A percentile compares a stretch with the other conserved stretches of the same genome.
These are phyloP conservation scores for Terebella lapidaria DNA, from an alignment of 2,888 invertebrate species.

Conservation along the genomic window DNA sequence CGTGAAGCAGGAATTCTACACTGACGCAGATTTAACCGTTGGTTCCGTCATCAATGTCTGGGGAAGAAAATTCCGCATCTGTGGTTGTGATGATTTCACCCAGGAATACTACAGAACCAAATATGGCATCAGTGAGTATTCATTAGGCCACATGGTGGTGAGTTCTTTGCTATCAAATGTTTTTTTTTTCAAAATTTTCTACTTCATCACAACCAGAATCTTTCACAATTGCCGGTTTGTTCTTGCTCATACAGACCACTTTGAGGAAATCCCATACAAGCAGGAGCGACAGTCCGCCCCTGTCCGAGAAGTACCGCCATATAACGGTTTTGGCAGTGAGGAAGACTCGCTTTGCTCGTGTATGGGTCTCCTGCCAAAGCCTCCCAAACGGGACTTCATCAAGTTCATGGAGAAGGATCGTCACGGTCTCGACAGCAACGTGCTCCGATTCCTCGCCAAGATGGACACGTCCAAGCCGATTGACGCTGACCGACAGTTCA, in stretches of 20 bases:
- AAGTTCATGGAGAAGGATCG: conserved; percentile 72
- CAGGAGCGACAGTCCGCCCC: background rate
- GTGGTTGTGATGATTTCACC: conserved; percentile 80
- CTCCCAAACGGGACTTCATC: conserved; percentile 71
- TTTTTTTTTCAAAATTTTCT: too few relatives aligned
- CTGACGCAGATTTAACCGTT: conserved; percentile 73
- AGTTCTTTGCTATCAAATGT: too few relatives aligned
- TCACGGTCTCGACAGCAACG: conserved; percentile 69
- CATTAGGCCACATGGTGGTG: too few relatives aligned
- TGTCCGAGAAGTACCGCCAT: conserved; percentile 66
- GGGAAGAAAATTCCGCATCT: conserved; percentile 74
- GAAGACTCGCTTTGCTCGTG: conserved; percentile 88
- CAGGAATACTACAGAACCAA: conserved; percentile 75
- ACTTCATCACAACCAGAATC: too few relatives aligned
- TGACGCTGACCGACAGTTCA: conserved; percentile 49
- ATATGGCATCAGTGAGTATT: conserved; percentile 48
- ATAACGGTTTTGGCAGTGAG: conserved; percentile 84
- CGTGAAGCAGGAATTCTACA: conserved; percentile 48
- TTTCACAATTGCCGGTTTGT: too few relatives aligned
- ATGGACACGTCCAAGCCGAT: conserved; percentile 66
- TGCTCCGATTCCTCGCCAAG: conserved; percentile 72
- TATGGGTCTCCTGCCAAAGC: conserved; percentile 71
- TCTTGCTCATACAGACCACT: too few relatives aligned
- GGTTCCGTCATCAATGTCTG: conserved; percentile 77
- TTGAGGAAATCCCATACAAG: too few relatives aligned